Percentiles rank a stretch among this genome's conserved stretches.
Evolutionary conservation across 2,113 vertebrate genomes (phyloP).

Genomic region (Pseudorhombus dupliciocellatus): DNA sequence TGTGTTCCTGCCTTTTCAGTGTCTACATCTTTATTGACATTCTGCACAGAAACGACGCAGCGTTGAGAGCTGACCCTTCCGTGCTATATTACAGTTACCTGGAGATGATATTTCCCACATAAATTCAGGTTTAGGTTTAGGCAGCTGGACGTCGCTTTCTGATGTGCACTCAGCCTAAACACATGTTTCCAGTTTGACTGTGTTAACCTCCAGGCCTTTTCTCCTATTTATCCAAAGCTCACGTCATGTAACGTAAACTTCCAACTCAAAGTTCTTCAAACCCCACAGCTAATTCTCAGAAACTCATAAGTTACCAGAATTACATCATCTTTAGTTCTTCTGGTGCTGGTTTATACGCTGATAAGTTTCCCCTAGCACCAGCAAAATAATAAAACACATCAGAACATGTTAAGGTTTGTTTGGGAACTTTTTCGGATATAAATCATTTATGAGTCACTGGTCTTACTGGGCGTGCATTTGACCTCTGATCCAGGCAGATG

Average conservation of each 20-base stretch:
- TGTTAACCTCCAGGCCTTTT: not conserved
- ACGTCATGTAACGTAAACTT: not conserved
- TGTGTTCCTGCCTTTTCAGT: no score
- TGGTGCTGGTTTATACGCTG: not conserved
- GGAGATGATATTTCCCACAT: not conserved
- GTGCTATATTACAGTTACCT: not conserved
- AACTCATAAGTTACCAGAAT: not conserved
- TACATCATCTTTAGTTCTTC: no score
- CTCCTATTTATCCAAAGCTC: not conserved
- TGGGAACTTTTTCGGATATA: not conserved
- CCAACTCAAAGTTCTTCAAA: not conserved
- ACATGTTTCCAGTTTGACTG: not conserved
- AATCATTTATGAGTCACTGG: not conserved
- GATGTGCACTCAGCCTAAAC: not conserved
- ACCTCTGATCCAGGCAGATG: constrained; percentile 3
- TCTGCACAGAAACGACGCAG: constrained; percentile 14
- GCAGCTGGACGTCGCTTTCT: not conserved
- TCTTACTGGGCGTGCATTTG: not conserved
- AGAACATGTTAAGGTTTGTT: not conserved
- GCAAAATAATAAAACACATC: not conserved
- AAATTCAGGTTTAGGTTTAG: not conserved
- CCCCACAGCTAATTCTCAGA: not conserved
- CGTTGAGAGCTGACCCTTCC: not conserved
- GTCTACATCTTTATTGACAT: no score
- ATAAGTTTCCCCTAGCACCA: not conserved